Conservation (phyloP, 2,888 invertebrate species). For the Leptopilina syphax region DNA sequence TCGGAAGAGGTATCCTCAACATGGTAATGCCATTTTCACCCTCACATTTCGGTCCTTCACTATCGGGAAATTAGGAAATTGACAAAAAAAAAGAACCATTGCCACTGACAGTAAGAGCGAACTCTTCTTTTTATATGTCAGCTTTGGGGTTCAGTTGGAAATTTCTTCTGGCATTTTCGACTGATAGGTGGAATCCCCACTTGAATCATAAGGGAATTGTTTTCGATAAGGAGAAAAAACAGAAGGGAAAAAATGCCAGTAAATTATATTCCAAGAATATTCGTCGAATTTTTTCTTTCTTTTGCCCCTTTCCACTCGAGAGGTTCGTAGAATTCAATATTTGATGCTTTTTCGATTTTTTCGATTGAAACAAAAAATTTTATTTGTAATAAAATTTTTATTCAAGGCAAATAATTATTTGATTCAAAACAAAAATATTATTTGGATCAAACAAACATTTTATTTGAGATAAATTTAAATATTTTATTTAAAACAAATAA, state of each 20-base stretch:
- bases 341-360: too few species aligned
- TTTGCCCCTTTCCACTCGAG: too few species aligned
- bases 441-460: too few species aligned
- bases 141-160: background rate
- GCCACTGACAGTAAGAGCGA: too few species aligned
- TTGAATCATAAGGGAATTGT: slow-evolving; percentile 23
- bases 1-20: background rate
- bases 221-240: slow-evolving; percentile 13
- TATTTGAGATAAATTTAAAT: too few species aligned
- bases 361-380: too few species aligned
- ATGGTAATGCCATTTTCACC: slow-evolving; percentile 21
- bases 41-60: background rate
- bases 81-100: background rate
- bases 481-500: too few species aligned
- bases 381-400: too few species aligned
- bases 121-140: background rate
- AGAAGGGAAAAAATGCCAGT: background rate
- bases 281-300: slow-evolving; percentile 14
- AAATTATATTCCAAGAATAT: background rate
- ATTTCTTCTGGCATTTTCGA: slow-evolving; percentile 11
- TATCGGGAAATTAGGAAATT: slow-evolving; percentile 23
- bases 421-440: too few species aligned
- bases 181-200: slow-evolving; percentile 4
- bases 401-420: too few species aligned
- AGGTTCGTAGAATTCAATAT: too few species aligned